phyloP scores from a whole-genome alignment of 2,888 invertebrate genomes.

The Ophion slaviceki region DNA sequence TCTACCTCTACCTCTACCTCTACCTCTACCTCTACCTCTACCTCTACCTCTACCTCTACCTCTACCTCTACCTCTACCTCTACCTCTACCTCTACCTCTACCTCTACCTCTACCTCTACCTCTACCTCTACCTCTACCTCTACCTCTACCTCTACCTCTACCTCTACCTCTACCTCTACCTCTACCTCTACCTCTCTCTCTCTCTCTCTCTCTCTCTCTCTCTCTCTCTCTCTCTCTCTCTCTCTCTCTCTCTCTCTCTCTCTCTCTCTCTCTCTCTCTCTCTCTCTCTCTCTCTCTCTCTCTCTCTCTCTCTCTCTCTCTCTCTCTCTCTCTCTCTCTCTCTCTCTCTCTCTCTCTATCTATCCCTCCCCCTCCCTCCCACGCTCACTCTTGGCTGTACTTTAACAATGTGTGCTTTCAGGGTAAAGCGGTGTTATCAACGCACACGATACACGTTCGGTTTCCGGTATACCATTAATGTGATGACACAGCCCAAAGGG shows the following conservation, averaged over 20 bases:
- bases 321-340: slow-evolving; percentile 52
- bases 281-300: slow-evolving; percentile 54
- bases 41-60: no score
- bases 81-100: no score
- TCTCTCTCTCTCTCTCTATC: slow-evolving; percentile 41
- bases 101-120: no score
- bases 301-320: slow-evolving; percentile 55
- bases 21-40: no score
- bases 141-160: no score
- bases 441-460: slow-evolving; percentile 9
- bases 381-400: slow-evolving; percentile 21
- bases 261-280: slow-evolving; percentile 55
- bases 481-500: slow-evolving; percentile 30
- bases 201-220: slow-evolving; percentile 54
- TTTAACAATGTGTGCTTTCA: slow-evolving; percentile 36
- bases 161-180: no score
- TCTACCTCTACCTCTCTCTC: no score
- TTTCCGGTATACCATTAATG: slow-evolving; percentile 32
- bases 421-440: slow-evolving; percentile 32
- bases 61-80: no score
- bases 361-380: background rate
- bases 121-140: no score
- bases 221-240: slow-evolving; percentile 55
- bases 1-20: no score
- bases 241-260: slow-evolving; percentile 54